Evolutionary conservation across 2,888 invertebrate species (phyloP), one percentile per base, ranked within the genome.

Genomic region (Meloe dianella): DNA sequence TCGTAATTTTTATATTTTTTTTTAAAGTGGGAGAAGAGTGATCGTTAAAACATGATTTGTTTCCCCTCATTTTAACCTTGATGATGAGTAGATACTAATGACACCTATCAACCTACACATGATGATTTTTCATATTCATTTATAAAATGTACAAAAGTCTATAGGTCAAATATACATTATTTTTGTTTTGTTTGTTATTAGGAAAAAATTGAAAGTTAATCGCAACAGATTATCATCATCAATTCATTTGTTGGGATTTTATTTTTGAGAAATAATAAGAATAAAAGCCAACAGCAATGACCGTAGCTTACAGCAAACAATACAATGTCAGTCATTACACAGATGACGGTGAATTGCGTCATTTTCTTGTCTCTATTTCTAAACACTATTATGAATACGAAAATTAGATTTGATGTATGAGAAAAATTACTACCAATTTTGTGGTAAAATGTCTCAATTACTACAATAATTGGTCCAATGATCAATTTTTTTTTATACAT

Each of bases 51-150:
- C 20, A 20, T 47, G 8, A 4, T 38, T n/a, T n/a, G 3, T 47
- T 47, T 47, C 20, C 20, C 47, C 17, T 14, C 8, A 20, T 47
- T 17, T 20, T 20, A 47, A 47, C 47, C 47, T 47, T 47, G 47
- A 47, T 47, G 47, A 20, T 47, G 47, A 38, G 38, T 47, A 47
- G n/a, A n/a, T n/a, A n/a, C 20, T 47, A 47, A 47, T 47, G 20
- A 47, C 38, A n/a, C 38, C n/a, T 20, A 47, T 20, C 9, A 17
- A 47, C 47, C 47, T 20, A 47, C 20, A 47, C 47, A 47, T 9
- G 4, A 47, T 20, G 47, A 47, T 47, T 47, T 47, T 20, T 20
- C 47, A 47, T 20, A 47, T 17, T 38, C n/a, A 38, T 38, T 38
- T 38, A 14, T 32, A 32, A n/a, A n/a, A n/a, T n/a, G n/a, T n/a